These are phyloP conservation scores for Hystrix cristata DNA, from an alignment of 2,113 vertebrate species.

Conservation along the genomic window DNA sequence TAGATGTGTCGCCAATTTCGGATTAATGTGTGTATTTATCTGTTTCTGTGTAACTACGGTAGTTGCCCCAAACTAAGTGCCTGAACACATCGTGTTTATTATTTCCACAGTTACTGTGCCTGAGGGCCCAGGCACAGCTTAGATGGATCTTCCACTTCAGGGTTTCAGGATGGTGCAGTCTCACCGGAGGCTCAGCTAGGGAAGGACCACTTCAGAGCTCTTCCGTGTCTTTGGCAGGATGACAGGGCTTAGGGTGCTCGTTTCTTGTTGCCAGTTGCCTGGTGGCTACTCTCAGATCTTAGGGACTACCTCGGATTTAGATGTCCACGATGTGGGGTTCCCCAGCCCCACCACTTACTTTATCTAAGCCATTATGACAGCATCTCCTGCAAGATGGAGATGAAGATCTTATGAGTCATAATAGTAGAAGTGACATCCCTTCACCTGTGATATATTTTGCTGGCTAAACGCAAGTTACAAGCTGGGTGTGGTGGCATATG, in stretches of 20 bases:
- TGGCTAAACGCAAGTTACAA: not conserved
- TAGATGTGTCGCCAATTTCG: not conserved
- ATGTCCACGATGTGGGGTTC: not conserved
- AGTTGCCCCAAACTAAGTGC: not conserved
- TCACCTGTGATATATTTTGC: not conserved
- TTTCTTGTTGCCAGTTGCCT: not conserved
- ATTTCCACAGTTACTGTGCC: not conserved
- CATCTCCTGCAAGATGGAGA: not conserved
- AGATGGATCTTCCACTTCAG: too few relatives aligned
- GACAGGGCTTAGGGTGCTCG: not conserved
- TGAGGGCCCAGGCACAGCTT: not conserved
- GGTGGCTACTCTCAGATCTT: not conserved
- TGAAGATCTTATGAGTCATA: not conserved
- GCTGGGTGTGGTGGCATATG: not conserved
- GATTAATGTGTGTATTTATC: not conserved
- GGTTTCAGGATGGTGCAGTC: too few relatives aligned
- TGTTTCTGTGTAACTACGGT: not conserved
- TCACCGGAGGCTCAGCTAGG: not conserved
- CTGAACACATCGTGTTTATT: not conserved
- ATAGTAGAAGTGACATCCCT: not conserved
- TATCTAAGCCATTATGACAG: not conserved
- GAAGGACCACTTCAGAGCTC: not conserved
- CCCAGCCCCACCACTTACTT: not conserved
- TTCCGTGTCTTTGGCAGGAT: not conserved
- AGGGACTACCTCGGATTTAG: not conserved